phyloP scores from a whole-genome alignment of 2,113 vertebrate species.

The Melanotaenia duboulayi region DNA sequence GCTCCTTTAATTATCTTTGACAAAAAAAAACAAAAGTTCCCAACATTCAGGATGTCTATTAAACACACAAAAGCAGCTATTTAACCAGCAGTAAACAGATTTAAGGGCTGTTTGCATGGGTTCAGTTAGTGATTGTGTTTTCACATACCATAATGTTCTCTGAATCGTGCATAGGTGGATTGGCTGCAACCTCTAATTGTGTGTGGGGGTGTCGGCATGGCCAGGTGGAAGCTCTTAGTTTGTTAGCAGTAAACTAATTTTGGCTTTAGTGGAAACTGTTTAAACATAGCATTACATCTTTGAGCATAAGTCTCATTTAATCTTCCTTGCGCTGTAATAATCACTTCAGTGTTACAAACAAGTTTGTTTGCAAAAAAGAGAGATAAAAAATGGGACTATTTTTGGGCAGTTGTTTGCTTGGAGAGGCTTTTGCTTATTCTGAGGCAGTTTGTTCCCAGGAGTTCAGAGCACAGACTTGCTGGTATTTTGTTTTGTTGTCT shows the following conservation, averaged over 20 bases:
- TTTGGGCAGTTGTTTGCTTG: constrained; percentile 81
- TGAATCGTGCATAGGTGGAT: constrained; percentile 50
- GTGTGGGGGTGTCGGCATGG: constrained; percentile 33
- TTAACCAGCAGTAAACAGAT: constrained; percentile 38
- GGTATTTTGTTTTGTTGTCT: constrained; percentile 77
- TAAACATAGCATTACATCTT: constrained; percentile 56
- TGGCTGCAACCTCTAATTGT: constrained; percentile 46
- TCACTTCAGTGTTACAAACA: constrained; percentile 76
- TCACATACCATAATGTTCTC: constrained; percentile 35
- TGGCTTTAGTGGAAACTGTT: constrained; percentile 63
- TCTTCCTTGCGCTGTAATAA: constrained; percentile 67
- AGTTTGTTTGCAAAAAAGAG: constrained; percentile 65
- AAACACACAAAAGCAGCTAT: constrained; percentile 47
- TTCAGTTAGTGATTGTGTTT: constrained; percentile 41
- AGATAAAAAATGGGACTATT: constrained; percentile 81
- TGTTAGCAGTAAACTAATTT: constrained; percentile 73
- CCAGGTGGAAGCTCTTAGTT: constrained; percentile 76
- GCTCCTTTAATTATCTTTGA: constrained; percentile 50
- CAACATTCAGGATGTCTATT: constrained; percentile 50
- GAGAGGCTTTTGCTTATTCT: constrained; percentile 79
- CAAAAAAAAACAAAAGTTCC: constrained; percentile 40
- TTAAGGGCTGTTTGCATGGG: constrained; percentile 33
- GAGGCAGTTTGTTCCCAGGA: constrained; percentile 80
- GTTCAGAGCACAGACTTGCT: constrained; percentile 65
- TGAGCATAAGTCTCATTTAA: constrained; percentile 57